Evolutionary conservation across 2,888 invertebrate genomes (phyloP), one percentile per base, ranked within the genome.

Genomic region (Drosophila mercatorum): DNA sequence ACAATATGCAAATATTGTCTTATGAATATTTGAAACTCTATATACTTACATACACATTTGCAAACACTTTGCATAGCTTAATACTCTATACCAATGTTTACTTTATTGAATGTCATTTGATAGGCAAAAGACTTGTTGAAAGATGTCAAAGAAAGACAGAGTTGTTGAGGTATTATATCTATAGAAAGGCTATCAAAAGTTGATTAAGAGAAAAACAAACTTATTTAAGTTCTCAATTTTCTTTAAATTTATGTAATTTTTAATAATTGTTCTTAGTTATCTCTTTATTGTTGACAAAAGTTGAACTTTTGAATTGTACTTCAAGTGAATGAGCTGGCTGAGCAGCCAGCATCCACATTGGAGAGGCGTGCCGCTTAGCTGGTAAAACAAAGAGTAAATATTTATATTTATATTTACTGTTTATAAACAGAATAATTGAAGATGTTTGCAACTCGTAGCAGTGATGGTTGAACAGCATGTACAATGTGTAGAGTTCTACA

Each of bases 361-460:
- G 14, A 14, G 38, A 17, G 34, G 49, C 34, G 17, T 14, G 52
- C 14, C 14, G 22, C 5, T 26, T 22, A 26, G 38, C 38, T 38
- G 52, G 38, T 53, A 53, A 56, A 31, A 28, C 28, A 43, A 31
- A 56, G 34, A 53, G 52, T 53, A 53, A 53, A 53, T 53, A 53
- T 47, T 46, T 26, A 40, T 51, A 22, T 49, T 46, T 31, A 36
- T 51, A 51, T 51, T 51, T 51, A 51, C 51, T 51, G 51, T 51
- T 36, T 22, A 4, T 22, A 26, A 53, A 38, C 36, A 53, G 10
- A 53, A 53, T 38, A 38, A 53, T 53, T 36, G 22, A 38, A 53
- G 38, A 17, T 26, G 38, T 26, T 22, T 26, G 52, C 38, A 53
- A 8, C 17, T 14, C 52, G n/a, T 14, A 14, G 36, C 22, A 26